Base-by-base conservation (phyloP, 2,797 vertebrate genomes). In the Tadarida brasiliensis region DNA sequence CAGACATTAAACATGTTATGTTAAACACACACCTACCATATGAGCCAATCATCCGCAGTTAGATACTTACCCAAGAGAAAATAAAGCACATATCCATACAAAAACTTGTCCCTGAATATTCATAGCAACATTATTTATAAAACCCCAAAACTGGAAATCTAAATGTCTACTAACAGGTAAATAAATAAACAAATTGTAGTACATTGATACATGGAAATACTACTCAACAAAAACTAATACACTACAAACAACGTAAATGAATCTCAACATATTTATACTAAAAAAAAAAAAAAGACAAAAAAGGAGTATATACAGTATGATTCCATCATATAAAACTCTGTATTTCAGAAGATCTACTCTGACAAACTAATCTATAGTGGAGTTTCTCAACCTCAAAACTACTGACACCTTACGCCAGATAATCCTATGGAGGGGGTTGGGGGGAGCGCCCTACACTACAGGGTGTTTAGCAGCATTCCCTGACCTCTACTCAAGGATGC, bases 201-300 rank as follows among this genome's bases (percentile, higher is more conserved):
- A 24, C 54, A 95, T 56, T 7, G 16, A 35, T 11, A 63, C 17
- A 77, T 6, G 54, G 24, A 87, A 81, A 65, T 74, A 63, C 17
- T 49, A 56, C 7, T 81, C n/a, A 68, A 93, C 59, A n/a, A 61
- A 81, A 90, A 90, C 26, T 73, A 90, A 73, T 59, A 16, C 81
- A 51, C 59, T 81, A 74, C 6, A 71, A 11, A n/a, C 26, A 67
- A 49, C 11, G 33, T 35, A 15, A 26, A 67, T 54, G n/a, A 76
- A 92, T 82, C 68, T 44, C 70, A 76, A 68, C 67, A 59, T 61
- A 74, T 56, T 39, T 76, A 56, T 15, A 33, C 54, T 49, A 11
- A 49, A 96, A 81, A 30, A 82, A 78, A 35, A 95, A 77, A n/a
- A 90, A 77, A 33, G 9, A 90, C 47, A 73, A 47, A 30, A 68